Evolutionary conservation across 2,888 invertebrate species (phyloP), one percentile per base, ranked within the genome.

Genomic region (Apodemia hepburni): DNA sequence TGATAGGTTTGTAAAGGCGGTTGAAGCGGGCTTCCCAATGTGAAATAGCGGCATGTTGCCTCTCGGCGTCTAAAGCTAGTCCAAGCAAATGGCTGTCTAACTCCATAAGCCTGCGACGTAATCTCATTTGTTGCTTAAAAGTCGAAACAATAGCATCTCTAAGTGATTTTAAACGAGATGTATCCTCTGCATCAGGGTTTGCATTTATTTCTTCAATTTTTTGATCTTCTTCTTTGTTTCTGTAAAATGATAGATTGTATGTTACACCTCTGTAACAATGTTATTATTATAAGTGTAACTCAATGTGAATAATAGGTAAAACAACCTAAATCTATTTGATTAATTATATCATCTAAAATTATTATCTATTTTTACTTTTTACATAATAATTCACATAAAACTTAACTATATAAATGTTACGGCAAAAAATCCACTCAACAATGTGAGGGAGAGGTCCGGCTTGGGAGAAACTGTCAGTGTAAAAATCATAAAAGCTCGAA

Each of bases 41-140:
- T 3, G 95, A 95, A 58, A 98, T 97, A 59, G 98, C 94, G 66
- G 97, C 94, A 74, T 97, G 97, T 75, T 98, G 97, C 57, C 97
- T 92, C 79, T 97, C 98, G 0, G 97, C 96, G 73, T 98, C 98
- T 75, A 98, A 92, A 45, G 97, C 97, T 58, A 98, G 88, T 2
- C 97, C 97, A 69, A 98, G 85, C 61, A 98, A 88, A 75, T 97
- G 96, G 71, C 97, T 97, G 82, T 98, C 98, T 12, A 98, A 93
- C 80, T 98, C 98, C 94, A 98, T 96, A 33, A 99, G 88, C 61
- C 96, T 95, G 42, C 97, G 93, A 71, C 98, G 93, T 45, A 98
- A 86, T 68, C 97, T 95, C 97, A 98, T 98, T 84, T 98, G 98
- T 71, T 97, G 97, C 76, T 97, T 97, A 81, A 98, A 98, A 0